phyloP scores from a whole-genome alignment of 2,113 vertebrate species.

The Hippocampus zosterae region DNA sequence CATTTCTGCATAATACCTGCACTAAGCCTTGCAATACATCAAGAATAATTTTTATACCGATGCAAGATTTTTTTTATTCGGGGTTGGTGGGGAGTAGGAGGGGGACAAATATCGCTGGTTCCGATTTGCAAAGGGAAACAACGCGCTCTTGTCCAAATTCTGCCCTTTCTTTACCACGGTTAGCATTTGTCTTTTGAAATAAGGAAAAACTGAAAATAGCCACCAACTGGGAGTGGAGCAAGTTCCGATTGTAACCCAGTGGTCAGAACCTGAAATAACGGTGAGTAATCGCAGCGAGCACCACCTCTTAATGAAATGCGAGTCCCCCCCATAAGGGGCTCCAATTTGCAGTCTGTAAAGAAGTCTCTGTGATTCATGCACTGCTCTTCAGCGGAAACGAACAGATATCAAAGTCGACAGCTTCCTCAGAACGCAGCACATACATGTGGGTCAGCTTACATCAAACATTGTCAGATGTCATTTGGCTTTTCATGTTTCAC shows the following conservation, averaged over 20 bases:
- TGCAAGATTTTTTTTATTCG: neutral
- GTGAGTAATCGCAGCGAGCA: neutral
- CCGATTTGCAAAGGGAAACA: neutral
- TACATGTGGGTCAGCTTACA: slow-evolving; percentile 25
- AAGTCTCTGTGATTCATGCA: neutral
- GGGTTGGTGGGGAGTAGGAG: too few species aligned
- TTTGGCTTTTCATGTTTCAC: slow-evolving; percentile 44
- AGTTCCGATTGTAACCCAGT: neutral
- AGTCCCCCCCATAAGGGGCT: neutral
- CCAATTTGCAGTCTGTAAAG: neutral
- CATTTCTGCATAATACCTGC: neutral
- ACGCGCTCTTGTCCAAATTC: neutral
- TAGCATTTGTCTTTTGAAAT: neutral
- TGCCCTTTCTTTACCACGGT: neutral
- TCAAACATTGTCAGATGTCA: slow-evolving; percentile 34
- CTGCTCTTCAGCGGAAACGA: slow-evolving; percentile 11
- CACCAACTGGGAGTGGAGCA: neutral
- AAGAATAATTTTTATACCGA: neutral
- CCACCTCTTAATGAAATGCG: neutral
- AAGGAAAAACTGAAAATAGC: neutral
- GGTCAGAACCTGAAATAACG: neutral
- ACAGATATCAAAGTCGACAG: slow-evolving; percentile 10
- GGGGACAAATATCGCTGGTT: neutral
- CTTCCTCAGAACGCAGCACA: slow-evolving; percentile 17
- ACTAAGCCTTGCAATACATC: neutral